Conservation (phyloP, 2,113 vertebrate species). For the Taxidea taxus region DNA sequence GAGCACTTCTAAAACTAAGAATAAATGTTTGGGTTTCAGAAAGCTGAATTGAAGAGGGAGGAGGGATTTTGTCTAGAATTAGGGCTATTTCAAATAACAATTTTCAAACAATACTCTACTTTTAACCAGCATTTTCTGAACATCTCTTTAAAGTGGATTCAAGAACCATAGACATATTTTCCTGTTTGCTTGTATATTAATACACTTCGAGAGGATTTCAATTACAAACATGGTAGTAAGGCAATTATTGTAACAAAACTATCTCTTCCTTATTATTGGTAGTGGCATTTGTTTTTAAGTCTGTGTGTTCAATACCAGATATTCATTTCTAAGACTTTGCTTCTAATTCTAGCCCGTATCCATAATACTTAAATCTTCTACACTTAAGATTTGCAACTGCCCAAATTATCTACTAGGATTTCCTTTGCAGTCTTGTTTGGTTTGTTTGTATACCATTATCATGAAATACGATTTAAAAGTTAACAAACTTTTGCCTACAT, state of each 20-base stretch:
- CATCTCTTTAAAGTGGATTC: background rate
- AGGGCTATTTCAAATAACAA: background rate
- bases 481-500: background rate
- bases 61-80: background rate
- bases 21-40: too few species aligned
- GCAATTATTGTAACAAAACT: background rate
- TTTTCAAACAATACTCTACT: background rate
- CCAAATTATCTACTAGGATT: background rate
- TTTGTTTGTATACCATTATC: background rate
- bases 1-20: background rate
- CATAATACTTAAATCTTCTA: accelerated
- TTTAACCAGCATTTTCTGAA: background rate
- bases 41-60: background rate
- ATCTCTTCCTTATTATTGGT: background rate
- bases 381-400: background rate
- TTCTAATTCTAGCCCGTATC: background rate
- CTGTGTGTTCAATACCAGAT: background rate
- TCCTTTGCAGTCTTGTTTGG: background rate
- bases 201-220: background rate
- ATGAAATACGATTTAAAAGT: background rate
- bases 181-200: background rate
- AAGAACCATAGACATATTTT: background rate
- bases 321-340: background rate
- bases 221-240: background rate
- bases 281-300: background rate